Base-by-base conservation (phyloP, 2,797 vertebrate genomes). In the Peromyscus attwateri region DNA sequence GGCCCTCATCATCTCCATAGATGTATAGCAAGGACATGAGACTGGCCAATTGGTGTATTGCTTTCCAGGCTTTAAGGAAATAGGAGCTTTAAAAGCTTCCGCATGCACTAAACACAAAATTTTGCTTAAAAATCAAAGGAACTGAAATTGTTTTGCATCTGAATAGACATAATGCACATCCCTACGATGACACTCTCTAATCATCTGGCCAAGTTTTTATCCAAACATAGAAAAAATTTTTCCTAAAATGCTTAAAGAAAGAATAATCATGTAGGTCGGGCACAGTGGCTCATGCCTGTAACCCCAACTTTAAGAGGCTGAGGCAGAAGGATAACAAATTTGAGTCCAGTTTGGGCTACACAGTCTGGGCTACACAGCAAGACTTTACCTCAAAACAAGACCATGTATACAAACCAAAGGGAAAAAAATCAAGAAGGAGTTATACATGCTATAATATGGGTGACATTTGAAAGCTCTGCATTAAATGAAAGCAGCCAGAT, bases 41-140 rank as follows among this genome's bases (percentile, higher is more conserved):
- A 64, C 29, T 40, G 14, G 25, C n/a, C 0, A 40, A 71, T 37
- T 14, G 6, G 49, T 23, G 57, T 31, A 49, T 57, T 52, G 68
- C 12, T 52, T 40, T 80, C 80, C 21, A 29, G 64, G 31, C 71
- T 84, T 96, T 83, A 62, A 71, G 34, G 34, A 3, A 52, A 9
- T 6, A 27, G 21, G 68, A 8, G 10, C 12, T 11, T 68, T 43
- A 66, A 77, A 79, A 46, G 37, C 66, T 89, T 89, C 89, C 77
- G 77, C 2, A 12, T 43, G 52, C 52, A 71, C 4, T n/a, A 92
- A 75, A 94, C 19, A 89, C 7, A 85, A 8, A 27, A 29, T 90
- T 89, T 89, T 73, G 82, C 43, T 79, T 89, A 46, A 92, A 89
- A 87, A 55, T 13, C 5, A n/a, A n/a, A 82, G 49, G 71, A 40